Conservation (phyloP, 2,113 vertebrate genomes). For the Stomatorhinus ivindoensis region DNA sequence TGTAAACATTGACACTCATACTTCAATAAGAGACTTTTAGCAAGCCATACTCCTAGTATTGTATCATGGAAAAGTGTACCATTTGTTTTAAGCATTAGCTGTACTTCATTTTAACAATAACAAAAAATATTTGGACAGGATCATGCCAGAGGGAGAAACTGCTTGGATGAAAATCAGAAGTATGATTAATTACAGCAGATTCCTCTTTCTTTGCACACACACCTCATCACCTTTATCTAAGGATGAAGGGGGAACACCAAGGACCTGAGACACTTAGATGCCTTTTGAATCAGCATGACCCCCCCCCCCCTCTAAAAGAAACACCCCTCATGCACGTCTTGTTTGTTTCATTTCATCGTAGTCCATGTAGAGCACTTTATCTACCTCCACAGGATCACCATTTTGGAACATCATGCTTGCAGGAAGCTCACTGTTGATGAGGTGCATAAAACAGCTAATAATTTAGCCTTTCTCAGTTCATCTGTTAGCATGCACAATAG, state of each 20-base stretch:
- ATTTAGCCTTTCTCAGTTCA: constrained; percentile 2
- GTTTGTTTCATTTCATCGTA: not conserved
- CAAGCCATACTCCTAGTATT: not conserved
- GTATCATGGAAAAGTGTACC: not conserved
- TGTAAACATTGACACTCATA: not conserved
- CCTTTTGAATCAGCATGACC: constrained; percentile 24
- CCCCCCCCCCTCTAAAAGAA: constrained; percentile 20
- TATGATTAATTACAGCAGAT: constrained; percentile 51
- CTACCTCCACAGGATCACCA: constrained; percentile 33
- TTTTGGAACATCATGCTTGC: constrained; percentile 28
- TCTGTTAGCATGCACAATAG: not conserved
- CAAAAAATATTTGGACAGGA: constrained; percentile 10
- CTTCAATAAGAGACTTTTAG: not conserved
- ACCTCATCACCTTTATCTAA: constrained; percentile 40
- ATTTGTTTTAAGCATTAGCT: not conserved
- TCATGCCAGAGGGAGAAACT: constrained; percentile 18
- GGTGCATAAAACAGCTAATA: constrained; percentile 28
- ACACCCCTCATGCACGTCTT: constrained; percentile 23
- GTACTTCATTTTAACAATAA: not conserved
- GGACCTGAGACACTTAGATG: constrained; percentile 31
- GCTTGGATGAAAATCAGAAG: constrained; percentile 29
- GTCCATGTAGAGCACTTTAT: constrained; percentile 43
- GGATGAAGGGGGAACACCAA: constrained; percentile 35
- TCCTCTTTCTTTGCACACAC: constrained; percentile 39
- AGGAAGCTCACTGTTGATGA: constrained; percentile 30